Evolutionary conservation across 2,888 invertebrate species (phyloP).

Genomic region (Agriopis marginaria): DNA sequence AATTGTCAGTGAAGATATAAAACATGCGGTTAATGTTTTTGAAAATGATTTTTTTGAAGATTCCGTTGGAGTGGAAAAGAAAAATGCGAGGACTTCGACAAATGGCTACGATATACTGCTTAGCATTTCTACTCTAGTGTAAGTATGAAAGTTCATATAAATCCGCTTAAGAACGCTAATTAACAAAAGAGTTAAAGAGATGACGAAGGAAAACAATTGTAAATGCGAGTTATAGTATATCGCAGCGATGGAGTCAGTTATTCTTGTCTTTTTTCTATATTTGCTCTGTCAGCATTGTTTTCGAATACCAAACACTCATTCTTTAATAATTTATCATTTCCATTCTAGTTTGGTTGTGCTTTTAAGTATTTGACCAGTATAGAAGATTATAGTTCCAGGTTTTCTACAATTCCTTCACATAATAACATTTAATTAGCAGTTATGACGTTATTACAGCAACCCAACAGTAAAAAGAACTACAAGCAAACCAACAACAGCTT

Average conservation of each 20-base stretch:
- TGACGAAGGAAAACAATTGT: too few relatives aligned
- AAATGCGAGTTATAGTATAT: too few relatives aligned
- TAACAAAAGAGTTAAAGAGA: neutral
- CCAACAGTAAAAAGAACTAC: conserved; percentile 22
- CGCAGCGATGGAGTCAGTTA: too few relatives aligned
- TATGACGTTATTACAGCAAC: conserved; percentile 41
- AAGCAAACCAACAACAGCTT: neutral
- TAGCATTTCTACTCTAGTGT: conserved; percentile 63
- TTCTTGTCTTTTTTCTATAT: too few relatives aligned
- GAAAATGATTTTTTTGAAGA: conserved; percentile 38
- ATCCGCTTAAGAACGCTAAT: neutral
- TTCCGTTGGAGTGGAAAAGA: conserved; percentile 27
- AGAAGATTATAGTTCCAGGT: too few relatives aligned
- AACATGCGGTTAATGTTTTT: neutral
- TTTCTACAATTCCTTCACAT: too few relatives aligned
- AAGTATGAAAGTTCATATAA: conserved; percentile 40
- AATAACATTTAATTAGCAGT: neutral
- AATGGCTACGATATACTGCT: conserved; percentile 51
- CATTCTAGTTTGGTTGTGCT: too few relatives aligned
- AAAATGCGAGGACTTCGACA: conserved; percentile 33
- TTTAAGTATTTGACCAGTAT: too few relatives aligned
- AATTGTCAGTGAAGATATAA: conserved; percentile 6
- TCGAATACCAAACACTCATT: too few relatives aligned
- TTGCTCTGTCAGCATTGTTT: too few relatives aligned
- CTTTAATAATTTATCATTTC: too few relatives aligned